Percentiles rank a stretch among this genome's conserved stretches.
Evolutionary conservation across 2,797 vertebrate species (phyloP).

Genomic region (Coendou prehensilis): DNA sequence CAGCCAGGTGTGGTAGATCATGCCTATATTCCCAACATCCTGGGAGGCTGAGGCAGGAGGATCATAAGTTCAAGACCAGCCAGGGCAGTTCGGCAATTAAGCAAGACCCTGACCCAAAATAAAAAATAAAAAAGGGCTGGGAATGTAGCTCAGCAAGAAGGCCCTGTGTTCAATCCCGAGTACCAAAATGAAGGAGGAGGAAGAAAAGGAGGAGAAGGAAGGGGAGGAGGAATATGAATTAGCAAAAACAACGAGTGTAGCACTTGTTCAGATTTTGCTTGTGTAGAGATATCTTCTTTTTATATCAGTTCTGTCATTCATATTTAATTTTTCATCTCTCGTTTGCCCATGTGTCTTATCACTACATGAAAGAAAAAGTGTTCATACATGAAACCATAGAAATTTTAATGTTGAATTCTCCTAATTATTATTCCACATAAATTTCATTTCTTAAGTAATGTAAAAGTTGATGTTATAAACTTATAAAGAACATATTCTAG

Average conservation of each 20-base stretch:
- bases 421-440: conserved; percentile 28
- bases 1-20: not conserved
- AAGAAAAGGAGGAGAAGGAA: not conserved
- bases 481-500: conserved; percentile 25
- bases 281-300: not conserved
- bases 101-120: not conserved
- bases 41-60: not conserved
- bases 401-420: conserved; percentile 32
- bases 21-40: too few relatives aligned
- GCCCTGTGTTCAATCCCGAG: not conserved
- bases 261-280: conserved; percentile 4
- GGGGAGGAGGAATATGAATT: not conserved
- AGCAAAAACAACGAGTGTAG: not conserved
- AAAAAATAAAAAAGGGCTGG: not conserved
- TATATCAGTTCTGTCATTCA: not conserved
- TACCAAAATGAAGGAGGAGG: not conserved
- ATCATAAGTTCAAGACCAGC: not conserved
- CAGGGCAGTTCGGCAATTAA: not conserved
- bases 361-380: not conserved
- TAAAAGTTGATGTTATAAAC: not conserved
- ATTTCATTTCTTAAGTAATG: conserved; percentile 56
- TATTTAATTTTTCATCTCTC: not conserved
- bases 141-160: not conserved
- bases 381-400: not conserved
- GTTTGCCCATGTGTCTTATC: not conserved